Conservation (phyloP, 2,797 vertebrate species). For the Leontopithecus rosalia region DNA sequence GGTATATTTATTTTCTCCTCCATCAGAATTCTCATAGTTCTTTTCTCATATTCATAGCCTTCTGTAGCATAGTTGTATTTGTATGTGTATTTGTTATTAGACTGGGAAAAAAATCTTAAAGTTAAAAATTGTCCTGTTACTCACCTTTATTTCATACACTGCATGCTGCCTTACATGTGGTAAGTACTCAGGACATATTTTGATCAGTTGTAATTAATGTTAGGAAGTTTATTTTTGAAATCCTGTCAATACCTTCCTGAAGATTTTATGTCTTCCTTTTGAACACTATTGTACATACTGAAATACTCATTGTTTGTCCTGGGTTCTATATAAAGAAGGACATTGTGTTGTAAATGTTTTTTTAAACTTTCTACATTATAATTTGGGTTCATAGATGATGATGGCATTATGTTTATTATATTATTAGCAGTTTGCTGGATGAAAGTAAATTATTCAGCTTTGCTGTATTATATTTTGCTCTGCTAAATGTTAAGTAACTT, state of each 20-base stretch:
- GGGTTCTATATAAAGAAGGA: not conserved
- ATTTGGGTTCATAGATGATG: not conserved
- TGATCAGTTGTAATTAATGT: conserved; percentile 6
- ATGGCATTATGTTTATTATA: not conserved
- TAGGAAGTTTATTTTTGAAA: not conserved
- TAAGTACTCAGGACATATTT: conserved; percentile 12
- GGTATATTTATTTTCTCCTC: not conserved
- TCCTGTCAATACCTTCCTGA: not conserved
- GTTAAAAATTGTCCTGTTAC: not conserved
- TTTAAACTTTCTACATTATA: not conserved
- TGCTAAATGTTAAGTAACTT: not conserved
- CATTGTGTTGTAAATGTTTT: not conserved
- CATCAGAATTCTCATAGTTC: not conserved
- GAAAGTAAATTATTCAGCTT: not conserved
- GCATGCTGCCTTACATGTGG: not conserved
- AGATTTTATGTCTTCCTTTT: conserved; percentile 16
- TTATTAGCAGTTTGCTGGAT: not conserved
- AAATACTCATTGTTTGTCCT: not conserved
- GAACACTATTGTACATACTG: not conserved
- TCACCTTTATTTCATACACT: not conserved
- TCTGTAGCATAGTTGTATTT: not conserved
- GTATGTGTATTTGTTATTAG: not conserved
- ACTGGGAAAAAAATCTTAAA: not conserved
- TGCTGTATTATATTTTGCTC: not conserved
- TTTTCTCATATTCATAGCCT: not conserved